Conservation (phyloP, 1,140 invertebrate genomes). For the Gerris buenoi region DNA sequence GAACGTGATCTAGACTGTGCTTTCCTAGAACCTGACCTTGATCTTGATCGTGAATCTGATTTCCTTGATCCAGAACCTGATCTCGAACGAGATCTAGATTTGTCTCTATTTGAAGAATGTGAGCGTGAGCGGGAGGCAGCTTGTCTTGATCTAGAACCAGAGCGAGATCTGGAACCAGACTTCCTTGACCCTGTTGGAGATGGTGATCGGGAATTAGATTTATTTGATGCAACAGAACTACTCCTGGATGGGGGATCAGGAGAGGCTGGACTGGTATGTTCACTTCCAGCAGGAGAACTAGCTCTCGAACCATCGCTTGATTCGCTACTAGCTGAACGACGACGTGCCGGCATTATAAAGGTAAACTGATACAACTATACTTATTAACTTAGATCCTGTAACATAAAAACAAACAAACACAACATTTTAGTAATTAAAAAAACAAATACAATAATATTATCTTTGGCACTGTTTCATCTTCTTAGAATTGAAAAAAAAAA, state of each 20-base stretch:
- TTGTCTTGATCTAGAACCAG: slow-evolving; percentile 11
- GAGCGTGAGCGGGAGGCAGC: slow-evolving; percentile 19
- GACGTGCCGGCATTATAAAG: background rate
- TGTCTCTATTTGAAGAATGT: slow-evolving; percentile 21
- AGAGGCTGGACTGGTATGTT: background rate
- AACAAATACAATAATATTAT: too few relatives aligned
- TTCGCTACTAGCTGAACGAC: slow-evolving; percentile 3
- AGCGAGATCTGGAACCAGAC: slow-evolving; percentile 19
- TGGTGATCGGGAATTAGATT: background rate
- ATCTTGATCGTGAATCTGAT: slow-evolving; percentile 23
- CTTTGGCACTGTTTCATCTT: too few relatives aligned
- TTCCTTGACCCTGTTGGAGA: slow-evolving; percentile 8
- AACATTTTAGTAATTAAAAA: too few relatives aligned
- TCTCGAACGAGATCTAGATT: slow-evolving; percentile 23
- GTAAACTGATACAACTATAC: too few relatives aligned
- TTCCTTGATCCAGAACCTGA: slow-evolving; percentile 22
- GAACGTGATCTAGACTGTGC: slow-evolving; percentile 23
- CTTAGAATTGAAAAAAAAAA: too few relatives aligned
- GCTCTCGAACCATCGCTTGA: background rate
- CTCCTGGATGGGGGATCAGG: background rate
- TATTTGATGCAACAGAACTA: background rate
- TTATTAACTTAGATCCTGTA: too few relatives aligned
- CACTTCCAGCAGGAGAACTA: slow-evolving; percentile 6
- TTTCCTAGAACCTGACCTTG: slow-evolving; percentile 20
- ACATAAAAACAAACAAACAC: too few relatives aligned